These are phyloP conservation scores for Gallinago paraguaiae DNA, from an alignment of 2,113 vertebrate genomes.

Conservation along the genomic window DNA sequence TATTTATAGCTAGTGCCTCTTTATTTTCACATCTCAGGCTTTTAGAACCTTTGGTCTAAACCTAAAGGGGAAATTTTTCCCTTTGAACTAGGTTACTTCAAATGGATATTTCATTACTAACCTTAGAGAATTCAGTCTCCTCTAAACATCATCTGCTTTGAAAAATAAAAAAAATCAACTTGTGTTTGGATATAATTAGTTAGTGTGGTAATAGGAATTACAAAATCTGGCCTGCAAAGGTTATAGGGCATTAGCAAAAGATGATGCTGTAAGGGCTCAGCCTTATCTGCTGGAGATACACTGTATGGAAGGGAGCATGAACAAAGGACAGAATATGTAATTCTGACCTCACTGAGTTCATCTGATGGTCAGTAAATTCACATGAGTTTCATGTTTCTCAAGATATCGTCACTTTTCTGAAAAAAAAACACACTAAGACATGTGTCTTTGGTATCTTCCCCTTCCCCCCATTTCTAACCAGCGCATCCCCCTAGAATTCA, in stretches of 20 bases:
- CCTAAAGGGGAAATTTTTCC: conserved; percentile 38
- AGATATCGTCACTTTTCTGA: neutral
- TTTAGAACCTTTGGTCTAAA: conserved; percentile 68
- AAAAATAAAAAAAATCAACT: neutral
- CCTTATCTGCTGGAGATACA: neutral
- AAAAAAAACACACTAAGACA: neutral
- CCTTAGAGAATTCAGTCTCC: conserved; percentile 37
- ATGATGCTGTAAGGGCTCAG: neutral
- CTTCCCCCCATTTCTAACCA: neutral
- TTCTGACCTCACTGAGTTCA: neutral
- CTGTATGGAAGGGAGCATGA: neutral
- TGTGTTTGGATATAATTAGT: conserved; percentile 43
- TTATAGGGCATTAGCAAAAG: neutral
- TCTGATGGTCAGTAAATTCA: neutral
- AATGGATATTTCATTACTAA: conserved; percentile 67
- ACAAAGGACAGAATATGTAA: neutral
- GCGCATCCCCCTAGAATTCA: neutral
- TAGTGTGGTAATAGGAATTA: conserved; percentile 22
- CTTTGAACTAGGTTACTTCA: conserved; percentile 69
- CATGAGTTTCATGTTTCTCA: neutral
- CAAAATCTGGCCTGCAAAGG: conserved; percentile 3
- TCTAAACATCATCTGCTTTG: conserved; percentile 38
- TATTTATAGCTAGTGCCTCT: conserved; percentile 35
- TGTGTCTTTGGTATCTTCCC: neutral
- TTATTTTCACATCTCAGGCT: conserved; percentile 66